phyloP scores from a whole-genome alignment of 2,888 invertebrate species.

The Diaphora mendica region DNA sequence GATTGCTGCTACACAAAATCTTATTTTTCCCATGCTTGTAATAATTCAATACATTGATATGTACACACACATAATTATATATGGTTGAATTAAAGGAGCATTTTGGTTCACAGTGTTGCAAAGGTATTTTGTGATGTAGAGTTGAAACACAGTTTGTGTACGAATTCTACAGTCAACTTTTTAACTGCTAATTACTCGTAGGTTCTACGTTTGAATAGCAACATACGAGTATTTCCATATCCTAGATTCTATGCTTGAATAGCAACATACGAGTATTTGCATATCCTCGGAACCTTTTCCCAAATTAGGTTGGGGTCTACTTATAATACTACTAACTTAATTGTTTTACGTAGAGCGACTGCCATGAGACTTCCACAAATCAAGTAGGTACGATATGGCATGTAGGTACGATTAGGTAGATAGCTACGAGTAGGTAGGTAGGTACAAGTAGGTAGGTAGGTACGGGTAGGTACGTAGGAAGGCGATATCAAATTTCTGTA shows the following conservation, averaged over 20 bases:
- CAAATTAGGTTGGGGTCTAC: no score
- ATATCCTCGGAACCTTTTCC: no score
- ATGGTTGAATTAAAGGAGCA: slow-evolving; percentile 39
- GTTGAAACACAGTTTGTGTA: neutral
- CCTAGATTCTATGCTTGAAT: no score
- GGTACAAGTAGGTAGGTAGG: no score
- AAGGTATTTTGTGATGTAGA: slow-evolving; percentile 27
- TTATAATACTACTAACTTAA: no score
- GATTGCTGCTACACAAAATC: slow-evolving; percentile 27
- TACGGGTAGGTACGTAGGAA: no score
- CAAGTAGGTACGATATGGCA: no score
- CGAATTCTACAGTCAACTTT: neutral
- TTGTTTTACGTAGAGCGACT: no score
- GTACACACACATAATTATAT: slow-evolving; percentile 36
- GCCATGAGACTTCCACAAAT: no score
- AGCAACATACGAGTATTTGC: neutral
- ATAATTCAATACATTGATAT: slow-evolving; percentile 46
- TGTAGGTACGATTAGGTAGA: no score
- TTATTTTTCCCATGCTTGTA: slow-evolving; percentile 50
- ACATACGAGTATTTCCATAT: neutral
- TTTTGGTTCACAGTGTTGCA: slow-evolving; percentile 47
- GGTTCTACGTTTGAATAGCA: neutral
- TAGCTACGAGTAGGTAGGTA: no score
- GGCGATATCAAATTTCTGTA: no score
- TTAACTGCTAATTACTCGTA: neutral